Conservation (phyloP, 2,113 vertebrate genomes). For the Rhinopithecus roxellana region DNA sequence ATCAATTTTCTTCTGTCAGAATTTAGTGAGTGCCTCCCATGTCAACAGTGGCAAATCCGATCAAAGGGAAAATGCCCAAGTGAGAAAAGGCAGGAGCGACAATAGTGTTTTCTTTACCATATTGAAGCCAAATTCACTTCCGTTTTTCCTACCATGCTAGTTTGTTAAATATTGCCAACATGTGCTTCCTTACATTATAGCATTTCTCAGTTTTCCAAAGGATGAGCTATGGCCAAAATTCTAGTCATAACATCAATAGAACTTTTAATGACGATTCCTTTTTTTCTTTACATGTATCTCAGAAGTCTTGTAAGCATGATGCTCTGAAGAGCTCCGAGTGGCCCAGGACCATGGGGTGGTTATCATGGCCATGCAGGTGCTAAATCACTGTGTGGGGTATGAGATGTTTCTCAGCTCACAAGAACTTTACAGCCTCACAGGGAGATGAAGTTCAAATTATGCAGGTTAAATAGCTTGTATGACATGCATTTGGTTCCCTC, state of each 20-base stretch:
- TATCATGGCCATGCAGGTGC: neutral
- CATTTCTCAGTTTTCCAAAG: conserved; percentile 2
- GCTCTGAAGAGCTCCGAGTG: neutral
- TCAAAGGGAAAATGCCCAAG: neutral
- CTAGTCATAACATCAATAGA: neutral
- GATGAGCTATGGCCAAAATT: neutral
- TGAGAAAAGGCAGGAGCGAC: neutral
- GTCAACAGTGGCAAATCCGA: neutral
- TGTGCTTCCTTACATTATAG: neutral
- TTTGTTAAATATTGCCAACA: neutral
- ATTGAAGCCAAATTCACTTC: neutral
- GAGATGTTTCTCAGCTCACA: neutral
- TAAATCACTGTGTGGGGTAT: neutral
- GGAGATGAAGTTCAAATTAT: neutral
- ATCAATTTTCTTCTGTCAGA: neutral
- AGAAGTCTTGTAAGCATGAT: neutral
- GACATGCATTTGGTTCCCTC: neutral
- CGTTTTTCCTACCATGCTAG: neutral
- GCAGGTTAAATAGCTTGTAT: neutral
- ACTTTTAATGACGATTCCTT: neutral
- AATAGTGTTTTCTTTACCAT: neutral
- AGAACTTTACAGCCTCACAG: neutral
- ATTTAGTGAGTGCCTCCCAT: neutral
- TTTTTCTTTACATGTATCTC: neutral
- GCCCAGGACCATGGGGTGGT: neutral